Evolutionary conservation across 2,113 vertebrate genomes (phyloP).

Genomic region (Crotalus tigris): DNA sequence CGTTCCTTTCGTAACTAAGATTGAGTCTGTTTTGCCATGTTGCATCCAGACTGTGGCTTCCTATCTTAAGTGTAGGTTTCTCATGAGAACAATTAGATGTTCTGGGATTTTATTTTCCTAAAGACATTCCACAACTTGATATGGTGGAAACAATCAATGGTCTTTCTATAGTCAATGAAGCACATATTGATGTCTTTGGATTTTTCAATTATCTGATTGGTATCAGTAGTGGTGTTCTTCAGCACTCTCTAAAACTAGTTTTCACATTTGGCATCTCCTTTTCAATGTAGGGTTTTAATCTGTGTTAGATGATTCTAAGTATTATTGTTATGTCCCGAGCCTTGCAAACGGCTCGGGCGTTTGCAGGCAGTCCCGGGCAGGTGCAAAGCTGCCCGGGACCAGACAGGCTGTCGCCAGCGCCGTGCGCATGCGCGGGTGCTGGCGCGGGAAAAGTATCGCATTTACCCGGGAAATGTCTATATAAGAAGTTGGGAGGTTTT

Average conservation of each 20-base stretch:
- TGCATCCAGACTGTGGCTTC: not conserved
- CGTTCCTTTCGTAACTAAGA: not conserved
- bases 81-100: not conserved
- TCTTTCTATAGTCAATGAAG: not conserved
- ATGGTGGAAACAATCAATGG: not conserved
- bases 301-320: not conserved
- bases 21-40: not conserved
- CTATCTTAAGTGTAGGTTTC: not conserved
- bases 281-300: not conserved
- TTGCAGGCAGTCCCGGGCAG: no score
- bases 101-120: not conserved
- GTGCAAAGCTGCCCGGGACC: no score
- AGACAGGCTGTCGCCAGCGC: no score
- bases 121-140: not conserved
- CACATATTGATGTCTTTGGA: not conserved
- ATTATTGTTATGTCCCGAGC: no score
- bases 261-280: not conserved
- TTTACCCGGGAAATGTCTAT: no score
- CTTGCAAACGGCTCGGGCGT: no score
- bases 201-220: not conserved
- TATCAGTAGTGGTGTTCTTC: not conserved
- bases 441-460: no score
- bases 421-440: no score
- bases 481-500: no score
- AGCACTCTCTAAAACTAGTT: not conserved